Evolutionary conservation across 35 echinoderm and acorn worm genomes (phyloP), one percentile per base, ranked within the genome.

Genomic region (Apostichopus parvimensis): DNA sequence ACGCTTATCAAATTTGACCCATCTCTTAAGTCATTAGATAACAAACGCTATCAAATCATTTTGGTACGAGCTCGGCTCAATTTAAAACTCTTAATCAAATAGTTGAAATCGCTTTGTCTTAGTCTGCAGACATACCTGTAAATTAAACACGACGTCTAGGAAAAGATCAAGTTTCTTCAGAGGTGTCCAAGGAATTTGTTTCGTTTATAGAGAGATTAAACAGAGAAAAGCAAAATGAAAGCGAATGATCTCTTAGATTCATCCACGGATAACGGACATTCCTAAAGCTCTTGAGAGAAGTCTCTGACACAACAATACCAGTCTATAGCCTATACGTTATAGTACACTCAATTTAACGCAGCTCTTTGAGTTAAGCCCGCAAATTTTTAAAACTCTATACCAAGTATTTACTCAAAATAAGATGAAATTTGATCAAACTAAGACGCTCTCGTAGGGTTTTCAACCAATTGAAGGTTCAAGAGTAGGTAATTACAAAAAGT

Each of bases 131-230:
- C 79, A 82, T 82, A 82, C 79, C 79, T 82, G 79, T 18, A 45
- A 82, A 82, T 82, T 82, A 54, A 17, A 82, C 45, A 12, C 25
- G 79, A 82, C 79, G 55, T 54, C 18, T 82, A 10, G 24, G 79
- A 34, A 55, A 82, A 55, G 79, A 82, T 82, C 79, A 54, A 34
- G 18, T 82, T 53, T 17, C 79, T 12, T 54, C 34, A 54, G 18
- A 82, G 79, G 79, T 82, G 79, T 55, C 79, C 79, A 82, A 82
- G 17, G 79, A 82, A 82, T 82, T 45, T 54, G 79, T 17, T 55
- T 68, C 64, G 64, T 68, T 68, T 7, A 68, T 10, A 68, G 64
- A 68, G 11, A 13, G 17, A 68, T 10, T 10, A 68, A 68, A 68
- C 14, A 17, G 17, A 68, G 64, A 68, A 68, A 68, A 68, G 64